A percentile compares a stretch with the other conserved stretches of the same genome.
Evolutionary conservation across 2,888 invertebrate genomes (phyloP).

Genomic region (Villa cingulata): DNA sequence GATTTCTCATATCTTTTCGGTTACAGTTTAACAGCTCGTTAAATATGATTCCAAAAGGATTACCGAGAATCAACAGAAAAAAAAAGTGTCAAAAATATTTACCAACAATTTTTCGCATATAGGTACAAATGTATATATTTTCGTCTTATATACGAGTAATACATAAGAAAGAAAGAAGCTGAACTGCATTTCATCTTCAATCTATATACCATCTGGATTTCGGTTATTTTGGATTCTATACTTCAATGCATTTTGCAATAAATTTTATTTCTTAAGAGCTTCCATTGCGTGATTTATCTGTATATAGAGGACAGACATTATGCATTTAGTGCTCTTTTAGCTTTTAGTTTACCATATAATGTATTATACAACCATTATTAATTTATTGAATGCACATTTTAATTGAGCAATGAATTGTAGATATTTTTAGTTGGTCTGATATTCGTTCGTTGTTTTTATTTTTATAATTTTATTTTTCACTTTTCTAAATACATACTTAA

Average conservation of each 20-base stretch:
- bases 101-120: background rate
- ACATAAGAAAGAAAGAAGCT: background rate
- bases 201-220: too few relatives aligned
- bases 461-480: too few relatives aligned
- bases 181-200: background rate
- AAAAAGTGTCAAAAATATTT: background rate
- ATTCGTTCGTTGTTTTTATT: too few relatives aligned
- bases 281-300: constrained; percentile 11
- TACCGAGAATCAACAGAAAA: background rate
- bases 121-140: background rate
- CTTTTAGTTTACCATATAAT: constrained; percentile 3
- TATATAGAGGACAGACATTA: too few relatives aligned
- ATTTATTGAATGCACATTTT: constrained; percentile 11
- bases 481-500: too few relatives aligned
- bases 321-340: too few relatives aligned
- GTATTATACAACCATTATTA: too few relatives aligned
- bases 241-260: background rate
- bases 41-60: background rate
- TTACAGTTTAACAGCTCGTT: background rate
- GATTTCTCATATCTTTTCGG: background rate
- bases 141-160: too few relatives aligned
- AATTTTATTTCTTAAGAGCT: constrained; percentile 1
- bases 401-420: constrained; percentile 5
- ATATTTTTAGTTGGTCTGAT: too few relatives aligned
- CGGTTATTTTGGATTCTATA: too few relatives aligned